Evolutionary conservation across 2,888 invertebrate genomes (phyloP), one percentile per base, ranked within the genome.

Genomic region (Synergus umbraculus): DNA sequence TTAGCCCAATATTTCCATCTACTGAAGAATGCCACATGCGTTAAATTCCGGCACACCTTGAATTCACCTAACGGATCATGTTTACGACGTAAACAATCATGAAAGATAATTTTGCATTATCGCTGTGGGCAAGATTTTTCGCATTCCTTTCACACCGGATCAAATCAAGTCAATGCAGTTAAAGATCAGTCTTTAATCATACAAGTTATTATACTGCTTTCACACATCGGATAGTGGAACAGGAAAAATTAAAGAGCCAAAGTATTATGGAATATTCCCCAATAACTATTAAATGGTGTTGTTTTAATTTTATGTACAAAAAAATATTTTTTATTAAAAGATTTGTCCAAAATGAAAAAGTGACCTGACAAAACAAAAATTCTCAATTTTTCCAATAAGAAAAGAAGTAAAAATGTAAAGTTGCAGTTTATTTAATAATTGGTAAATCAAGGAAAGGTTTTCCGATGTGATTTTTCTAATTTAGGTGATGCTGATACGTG

Each of bases 11-110:
- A 22, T 69, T 49, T 69, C 69, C 22, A 37, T 73, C 37, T 29
- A 54, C n/a, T 18, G 22, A 73, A 54, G 41, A 54, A 73, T 73
- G 37, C 73, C 15, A 54, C 8, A 73, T 54, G 54, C 54, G 18
- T 73, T 29, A 54, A 58, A 41, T n/a, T 22, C 37, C n/a, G 54
- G 8, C 73, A 54, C 54, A 73, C 73, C 73, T 73, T 49, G 54
- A 73, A 73, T 41, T 73, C 54, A 73, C 37, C 73, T 73, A 73
- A 73, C 73, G 73, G 73, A 54, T 73, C 54, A 73, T 73, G 54
- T 73, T 54, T 73, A 73, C 54, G 73, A 73, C 54, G 73, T 73
- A 54, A 73, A 73, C 54, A 54, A 73, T 54, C 73, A 73, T 73
- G 54, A 58, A 73, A 10, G 54, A 73, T 49, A 49, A 37, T 54